phyloP scores from a whole-genome alignment of 37 sponge, comb jelly and placozoan species.

The Chondrosia reniformis region DNA sequence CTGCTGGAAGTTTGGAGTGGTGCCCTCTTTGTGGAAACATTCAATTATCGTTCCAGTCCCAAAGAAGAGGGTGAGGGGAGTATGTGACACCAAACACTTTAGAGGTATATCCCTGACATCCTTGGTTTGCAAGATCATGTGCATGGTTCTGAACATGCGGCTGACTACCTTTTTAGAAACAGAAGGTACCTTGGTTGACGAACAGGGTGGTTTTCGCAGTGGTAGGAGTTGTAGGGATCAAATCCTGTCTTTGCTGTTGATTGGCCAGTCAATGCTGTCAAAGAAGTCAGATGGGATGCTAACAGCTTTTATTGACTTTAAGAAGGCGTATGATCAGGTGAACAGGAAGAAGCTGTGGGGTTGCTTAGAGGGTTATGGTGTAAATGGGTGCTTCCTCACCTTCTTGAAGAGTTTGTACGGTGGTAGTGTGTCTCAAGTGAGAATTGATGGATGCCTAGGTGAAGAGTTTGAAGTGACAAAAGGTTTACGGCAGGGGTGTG shows the following conservation, averaged over 20 bases:
- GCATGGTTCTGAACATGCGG: background rate
- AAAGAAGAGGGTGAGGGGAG: background rate
- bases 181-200: background rate
- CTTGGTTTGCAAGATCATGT: background rate
- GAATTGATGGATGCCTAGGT: background rate
- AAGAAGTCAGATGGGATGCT: background rate
- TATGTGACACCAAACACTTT: background rate
- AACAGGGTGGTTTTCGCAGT: constrained; percentile 20
- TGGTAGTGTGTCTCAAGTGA: background rate
- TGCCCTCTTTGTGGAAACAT: background rate
- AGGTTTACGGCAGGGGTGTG: constrained; percentile 1
- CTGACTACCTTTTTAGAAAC: background rate
- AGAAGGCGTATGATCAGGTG: constrained; percentile 3
- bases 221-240: constrained; percentile 7
- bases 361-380: background rate
- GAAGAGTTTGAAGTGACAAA: background rate
- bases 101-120: background rate
- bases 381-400: background rate
- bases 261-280: background rate
- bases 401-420: background rate
- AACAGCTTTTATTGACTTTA: background rate
- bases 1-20: background rate
- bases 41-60: background rate
- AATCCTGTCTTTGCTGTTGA: background rate
- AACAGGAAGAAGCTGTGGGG: background rate